Percentiles rank a stretch among this genome's conserved stretches.
These are phyloP conservation scores for Pseudocheirus occidentalis DNA, from an alignment of 2,797 vertebrate species.

Conservation along the genomic window DNA sequence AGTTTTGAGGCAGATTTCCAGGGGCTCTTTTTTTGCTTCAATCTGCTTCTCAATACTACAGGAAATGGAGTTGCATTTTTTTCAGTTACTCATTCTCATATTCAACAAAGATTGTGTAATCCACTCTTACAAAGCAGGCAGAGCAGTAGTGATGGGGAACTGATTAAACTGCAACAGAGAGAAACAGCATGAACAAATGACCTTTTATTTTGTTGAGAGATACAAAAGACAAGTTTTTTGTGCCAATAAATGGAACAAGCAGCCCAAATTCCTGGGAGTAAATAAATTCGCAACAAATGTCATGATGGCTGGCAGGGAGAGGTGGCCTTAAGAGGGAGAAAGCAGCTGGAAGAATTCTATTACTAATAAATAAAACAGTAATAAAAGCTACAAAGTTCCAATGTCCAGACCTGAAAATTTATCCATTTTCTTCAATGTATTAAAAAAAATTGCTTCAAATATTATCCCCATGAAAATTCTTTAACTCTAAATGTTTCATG, in stretches of 20 bases:
- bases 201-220: constrained; percentile 71
- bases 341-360: background rate
- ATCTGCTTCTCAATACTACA: constrained; percentile 10
- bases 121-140: background rate
- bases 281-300: constrained; percentile 57
- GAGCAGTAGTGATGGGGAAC: constrained; percentile 30
- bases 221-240: constrained; percentile 63
- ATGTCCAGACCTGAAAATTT: background rate
- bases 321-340: constrained; percentile 50
- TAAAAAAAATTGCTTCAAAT: background rate
- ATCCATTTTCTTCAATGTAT: background rate
- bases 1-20: background rate
- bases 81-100: constrained; percentile 44
- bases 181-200: constrained; percentile 62
- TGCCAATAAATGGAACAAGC: background rate
- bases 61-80: constrained; percentile 25
- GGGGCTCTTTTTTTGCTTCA: background rate
- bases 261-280: constrained; percentile 44
- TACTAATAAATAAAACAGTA: constrained; percentile 46
- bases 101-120: constrained; percentile 26
- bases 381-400: background rate
- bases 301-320: constrained; percentile 35
- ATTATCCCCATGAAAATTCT: background rate
- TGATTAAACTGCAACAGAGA: constrained; percentile 25
- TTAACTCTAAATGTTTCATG: background rate